Conservation (phyloP, 2,797 vertebrate genomes). For the Tangara arthus region DNA sequence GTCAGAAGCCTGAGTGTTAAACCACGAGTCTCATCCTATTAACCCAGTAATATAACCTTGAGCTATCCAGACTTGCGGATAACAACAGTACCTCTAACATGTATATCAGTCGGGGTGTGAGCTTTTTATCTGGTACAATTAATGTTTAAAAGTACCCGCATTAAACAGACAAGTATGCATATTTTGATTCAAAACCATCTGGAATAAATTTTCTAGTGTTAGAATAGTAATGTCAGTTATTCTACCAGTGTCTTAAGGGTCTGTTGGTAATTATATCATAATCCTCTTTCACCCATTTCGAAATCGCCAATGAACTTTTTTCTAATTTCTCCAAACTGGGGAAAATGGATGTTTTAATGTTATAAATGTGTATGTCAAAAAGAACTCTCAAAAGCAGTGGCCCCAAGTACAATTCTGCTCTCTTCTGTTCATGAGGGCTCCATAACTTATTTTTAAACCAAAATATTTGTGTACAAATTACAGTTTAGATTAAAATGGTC, state of each 20-base stretch:
- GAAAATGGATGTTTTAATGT: neutral
- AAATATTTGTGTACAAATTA: neutral
- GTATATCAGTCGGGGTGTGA: slow-evolving; percentile 15
- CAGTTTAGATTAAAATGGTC: neutral
- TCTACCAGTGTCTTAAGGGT: neutral
- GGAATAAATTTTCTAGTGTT: neutral
- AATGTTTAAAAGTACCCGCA: neutral
- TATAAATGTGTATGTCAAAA: neutral
- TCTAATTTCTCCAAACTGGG: neutral
- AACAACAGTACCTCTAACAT: slow-evolving; percentile 28
- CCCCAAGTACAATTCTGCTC: neutral
- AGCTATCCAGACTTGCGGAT: slow-evolving; percentile 56
- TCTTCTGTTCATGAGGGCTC: neutral
- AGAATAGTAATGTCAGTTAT: neutral
- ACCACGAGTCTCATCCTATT: slow-evolving; percentile 66
- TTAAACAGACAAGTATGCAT: neutral
- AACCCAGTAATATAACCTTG: slow-evolving; percentile 71
- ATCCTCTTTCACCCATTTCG: neutral
- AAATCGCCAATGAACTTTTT: neutral
- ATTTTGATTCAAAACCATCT: neutral
- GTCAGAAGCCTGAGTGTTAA: slow-evolving; percentile 65
- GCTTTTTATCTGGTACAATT: neutral
- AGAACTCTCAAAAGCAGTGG: neutral
- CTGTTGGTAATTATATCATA: neutral
- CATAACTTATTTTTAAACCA: neutral